Evolutionary conservation across 2,113 vertebrate genomes (phyloP).

Genomic region (Corythoichthys haematopterus): DNA sequence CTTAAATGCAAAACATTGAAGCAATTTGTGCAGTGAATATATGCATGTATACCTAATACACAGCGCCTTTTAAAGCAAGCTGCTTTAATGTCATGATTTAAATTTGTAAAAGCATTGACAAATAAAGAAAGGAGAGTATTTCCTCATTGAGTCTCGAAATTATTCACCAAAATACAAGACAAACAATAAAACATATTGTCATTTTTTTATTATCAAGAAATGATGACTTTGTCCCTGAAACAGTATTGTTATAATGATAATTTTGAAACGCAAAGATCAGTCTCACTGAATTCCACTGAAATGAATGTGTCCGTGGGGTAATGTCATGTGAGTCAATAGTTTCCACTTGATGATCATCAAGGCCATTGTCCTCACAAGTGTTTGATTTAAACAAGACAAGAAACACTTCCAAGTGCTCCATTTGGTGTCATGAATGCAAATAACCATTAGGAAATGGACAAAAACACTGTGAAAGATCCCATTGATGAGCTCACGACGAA

Average conservation of each 20-base stretch:
- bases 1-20: slow-evolving; percentile 19
- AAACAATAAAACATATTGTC: slow-evolving; percentile 32
- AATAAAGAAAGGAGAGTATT: slow-evolving; percentile 39
- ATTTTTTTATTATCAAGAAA: slow-evolving; percentile 56
- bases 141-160: neutral
- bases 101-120: slow-evolving; percentile 27
- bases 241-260: slow-evolving; percentile 10
- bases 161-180: neutral
- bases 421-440: neutral
- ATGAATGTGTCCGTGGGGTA: slow-evolving; percentile 14
- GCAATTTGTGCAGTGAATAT: slow-evolving; percentile 21
- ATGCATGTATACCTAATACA: slow-evolving; percentile 17
- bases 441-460: neutral
- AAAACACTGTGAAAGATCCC: neutral
- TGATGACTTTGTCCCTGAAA: slow-evolving; percentile 12
- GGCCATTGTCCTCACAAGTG: neutral
- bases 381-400: slow-evolving; percentile 11
- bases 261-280: slow-evolving; percentile 27
- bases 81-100: slow-evolving; percentile 19
- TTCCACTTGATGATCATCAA: neutral
- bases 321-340: neutral
- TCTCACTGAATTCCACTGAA: slow-evolving; percentile 5
- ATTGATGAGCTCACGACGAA: neutral
- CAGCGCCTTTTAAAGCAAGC: slow-evolving; percentile 16
- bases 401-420: neutral